These are phyloP conservation scores for Bemisia tabaci DNA, from an alignment of 1,140 invertebrate genomes.

Conservation along the genomic window DNA sequence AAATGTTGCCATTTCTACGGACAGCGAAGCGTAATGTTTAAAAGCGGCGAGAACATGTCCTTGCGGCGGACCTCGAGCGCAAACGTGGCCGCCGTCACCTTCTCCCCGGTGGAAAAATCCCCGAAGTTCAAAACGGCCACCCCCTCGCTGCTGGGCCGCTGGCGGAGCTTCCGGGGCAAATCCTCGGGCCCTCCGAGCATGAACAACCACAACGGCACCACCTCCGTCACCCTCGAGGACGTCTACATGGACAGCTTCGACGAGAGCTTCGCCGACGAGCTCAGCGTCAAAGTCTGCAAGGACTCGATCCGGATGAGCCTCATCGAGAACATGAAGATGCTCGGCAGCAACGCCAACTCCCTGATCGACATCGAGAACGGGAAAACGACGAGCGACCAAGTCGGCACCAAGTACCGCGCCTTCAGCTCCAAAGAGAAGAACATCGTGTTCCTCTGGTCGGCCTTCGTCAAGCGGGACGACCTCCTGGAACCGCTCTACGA, in stretches of 20 bases:
- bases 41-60: too few species aligned
- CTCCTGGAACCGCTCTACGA: slow-evolving; percentile 43
- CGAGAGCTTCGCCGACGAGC: slow-evolving; percentile 43
- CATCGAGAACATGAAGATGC: slow-evolving; percentile 50
- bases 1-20: too few species aligned
- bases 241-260: slow-evolving; percentile 43
- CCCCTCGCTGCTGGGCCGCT: neutral
- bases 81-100: neutral
- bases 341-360: slow-evolving; percentile 45
- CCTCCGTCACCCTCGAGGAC: slow-evolving; percentile 3
- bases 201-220: neutral
- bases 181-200: neutral
- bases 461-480: slow-evolving; percentile 49
- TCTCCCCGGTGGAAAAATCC: neutral
- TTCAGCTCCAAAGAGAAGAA: slow-evolving; percentile 12
- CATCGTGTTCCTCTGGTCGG: slow-evolving; percentile 49
- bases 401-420: slow-evolving; percentile 17
- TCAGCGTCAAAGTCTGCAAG: slow-evolving; percentile 54
- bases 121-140: neutral
- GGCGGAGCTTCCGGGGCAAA: neutral
- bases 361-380: slow-evolving; percentile 54
- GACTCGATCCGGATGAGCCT: slow-evolving; percentile 55
- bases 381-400: slow-evolving; percentile 40
- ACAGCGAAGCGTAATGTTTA: too few species aligned
- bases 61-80: neutral